Evolutionary conservation across 2,797 vertebrate genomes (phyloP).

Genomic region (Ficedula albicollis): DNA sequence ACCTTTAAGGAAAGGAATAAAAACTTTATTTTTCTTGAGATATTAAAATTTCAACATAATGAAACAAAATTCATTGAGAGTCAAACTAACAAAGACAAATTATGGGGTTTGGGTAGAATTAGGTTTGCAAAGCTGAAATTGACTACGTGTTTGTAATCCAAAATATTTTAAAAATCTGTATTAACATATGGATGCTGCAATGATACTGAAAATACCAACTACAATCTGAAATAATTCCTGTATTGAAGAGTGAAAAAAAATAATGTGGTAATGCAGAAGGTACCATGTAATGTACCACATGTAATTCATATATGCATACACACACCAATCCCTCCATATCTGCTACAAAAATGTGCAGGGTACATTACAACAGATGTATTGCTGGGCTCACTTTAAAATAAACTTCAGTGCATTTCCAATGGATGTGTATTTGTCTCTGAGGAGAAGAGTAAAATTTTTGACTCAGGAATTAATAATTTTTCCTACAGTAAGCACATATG

Average conservation of each 20-base stretch:
- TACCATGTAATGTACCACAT: not conserved
- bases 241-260: not conserved
- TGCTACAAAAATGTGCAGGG: not conserved
- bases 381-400: not conserved
- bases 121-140: not conserved
- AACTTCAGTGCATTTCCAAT: not conserved
- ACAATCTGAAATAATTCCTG: not conserved
- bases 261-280: not conserved
- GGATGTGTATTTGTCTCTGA: not conserved
- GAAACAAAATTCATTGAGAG: not conserved
- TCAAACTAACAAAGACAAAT: not conserved
- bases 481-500: not conserved
- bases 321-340: not conserved
- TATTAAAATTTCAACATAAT: not conserved
- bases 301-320: not conserved
- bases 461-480: not conserved
- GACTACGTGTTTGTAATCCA: not conserved
- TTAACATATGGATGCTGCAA: not conserved
- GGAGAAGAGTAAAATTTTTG: not conserved
- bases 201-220: not conserved
- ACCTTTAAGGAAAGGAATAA: not conserved
- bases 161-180: not conserved
- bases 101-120: not conserved
- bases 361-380: not conserved
- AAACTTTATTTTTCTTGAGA: not conserved